Evolutionary conservation across 2,113 vertebrate species (phyloP), one percentile per base, ranked within the genome.

Genomic region (Proterorhinus semilunaris): DNA sequence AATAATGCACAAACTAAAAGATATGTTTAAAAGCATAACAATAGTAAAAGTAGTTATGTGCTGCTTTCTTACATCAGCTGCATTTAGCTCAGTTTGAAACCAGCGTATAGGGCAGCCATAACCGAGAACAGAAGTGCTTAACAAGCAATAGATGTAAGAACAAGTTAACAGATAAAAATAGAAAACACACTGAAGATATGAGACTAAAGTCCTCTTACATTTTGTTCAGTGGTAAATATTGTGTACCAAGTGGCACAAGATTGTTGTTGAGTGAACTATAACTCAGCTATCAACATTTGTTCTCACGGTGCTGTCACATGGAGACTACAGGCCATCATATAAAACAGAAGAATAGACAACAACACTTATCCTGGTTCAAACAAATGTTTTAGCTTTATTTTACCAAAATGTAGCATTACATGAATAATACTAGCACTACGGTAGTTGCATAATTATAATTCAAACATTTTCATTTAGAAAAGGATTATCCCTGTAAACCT

Each of bases 51-150:
- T 78, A 50, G 81, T 73, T 70, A 21, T 82, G 66, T 61, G 68
- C 49, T 61, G 68, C 49, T 81, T 87, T 83, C 78, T 80, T 87
- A 89, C 85, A 89, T 91, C 87, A 87, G 86, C 85, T 83, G 80
- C 80, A 81, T 86, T 88, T 85, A 69, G 68, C 68, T 66, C 75
- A 80, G 75, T 89, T 86, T 85, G 80, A 85, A 86, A 88, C 89
- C 71, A 72, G 84, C 76, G 76, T 74, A 73, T 80, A 78, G 71
- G 74, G 67, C 72, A 76, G 61, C 63, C 51, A 58, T 73, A 64
- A 76, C 64, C 62, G 65, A 74, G 69, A 66, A 72, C 62, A 86
- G 83, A 91, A 85, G 6, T 84, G 87, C 87, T 85, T 76, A 80
- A 90, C 84, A 87, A 83, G 89, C 89, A 91, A 74, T 83, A 85